These are phyloP conservation scores for Augochlorella aurata DNA, from an alignment of 2,888 invertebrate genomes.

Conservation along the genomic window DNA sequence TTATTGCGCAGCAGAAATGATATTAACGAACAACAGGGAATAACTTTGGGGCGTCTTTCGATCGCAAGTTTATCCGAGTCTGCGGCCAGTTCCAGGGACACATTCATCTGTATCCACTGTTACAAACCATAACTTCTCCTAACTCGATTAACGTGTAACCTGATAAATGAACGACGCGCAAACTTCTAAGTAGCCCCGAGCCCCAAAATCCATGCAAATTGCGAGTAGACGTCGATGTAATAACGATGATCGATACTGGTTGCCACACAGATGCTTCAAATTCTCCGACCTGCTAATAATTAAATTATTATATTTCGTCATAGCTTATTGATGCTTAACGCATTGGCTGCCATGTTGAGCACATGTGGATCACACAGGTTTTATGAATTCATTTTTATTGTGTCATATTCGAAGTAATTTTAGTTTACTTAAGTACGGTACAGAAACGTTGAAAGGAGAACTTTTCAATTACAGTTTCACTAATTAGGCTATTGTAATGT, in stretches of 20 bases:
- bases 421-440: too few species aligned
- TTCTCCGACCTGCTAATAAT: constrained; percentile 1
- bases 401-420: too few species aligned
- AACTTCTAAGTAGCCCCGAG: constrained; percentile 60
- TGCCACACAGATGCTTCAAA: constrained; percentile 34
- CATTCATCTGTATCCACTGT: constrained; percentile 37
- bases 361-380: too few species aligned
- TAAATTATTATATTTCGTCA: neutral
- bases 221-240: constrained; percentile 56
- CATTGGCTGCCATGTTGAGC: too few species aligned
- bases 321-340: too few species aligned
- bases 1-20: too few species aligned
- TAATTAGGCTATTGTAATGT: too few species aligned
- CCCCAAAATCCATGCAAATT: constrained; percentile 55
- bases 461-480: too few species aligned
- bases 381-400: too few species aligned
- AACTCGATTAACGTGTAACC: constrained; percentile 70
- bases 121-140: constrained; percentile 57
- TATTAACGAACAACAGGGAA: too few species aligned
- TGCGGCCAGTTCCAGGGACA: neutral
- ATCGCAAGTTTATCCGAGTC: constrained; percentile 8
- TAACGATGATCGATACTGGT: constrained; percentile 63
- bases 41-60: neutral
- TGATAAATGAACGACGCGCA: constrained; percentile 67
- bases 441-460: too few species aligned